Conservation (phyloP, 2,113 vertebrate species). For the Syngnathus floridae region DNA sequence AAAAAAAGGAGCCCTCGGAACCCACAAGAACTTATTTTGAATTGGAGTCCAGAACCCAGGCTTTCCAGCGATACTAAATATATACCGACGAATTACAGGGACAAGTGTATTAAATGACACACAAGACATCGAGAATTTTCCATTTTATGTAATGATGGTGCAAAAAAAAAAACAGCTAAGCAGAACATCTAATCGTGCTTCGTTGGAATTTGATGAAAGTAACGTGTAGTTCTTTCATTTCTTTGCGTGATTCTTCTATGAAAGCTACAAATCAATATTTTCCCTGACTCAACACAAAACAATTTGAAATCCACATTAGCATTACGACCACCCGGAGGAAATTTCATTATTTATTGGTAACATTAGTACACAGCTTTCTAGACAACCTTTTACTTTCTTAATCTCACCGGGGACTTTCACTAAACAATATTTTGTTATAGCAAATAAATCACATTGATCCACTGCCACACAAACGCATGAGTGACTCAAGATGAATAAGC, state of each 20-base stretch:
- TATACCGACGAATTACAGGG: conserved; percentile 42
- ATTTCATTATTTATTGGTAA: background rate
- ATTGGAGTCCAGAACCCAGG: conserved; percentile 34
- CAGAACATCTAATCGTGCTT: background rate
- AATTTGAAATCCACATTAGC: background rate
- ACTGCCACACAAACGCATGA: background rate
- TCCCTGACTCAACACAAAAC: background rate
- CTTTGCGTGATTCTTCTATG: background rate
- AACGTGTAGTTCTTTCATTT: background rate
- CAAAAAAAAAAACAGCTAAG: background rate
- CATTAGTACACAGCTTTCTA: background rate
- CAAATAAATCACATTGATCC: background rate
- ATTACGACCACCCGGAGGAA: background rate
- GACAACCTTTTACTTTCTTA: background rate
- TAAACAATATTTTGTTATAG: too few relatives aligned
- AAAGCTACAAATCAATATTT: background rate
- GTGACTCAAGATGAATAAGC: background rate
- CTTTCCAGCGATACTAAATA: conserved; percentile 43
- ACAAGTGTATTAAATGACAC: conserved; percentile 30
- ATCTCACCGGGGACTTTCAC: background rate
- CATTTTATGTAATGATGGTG: conserved; percentile 29
- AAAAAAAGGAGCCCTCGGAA: conserved; percentile 30
- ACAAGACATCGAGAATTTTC: conserved; percentile 31
- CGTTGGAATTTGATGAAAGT: too few relatives aligned
- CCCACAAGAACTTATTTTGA: conserved; percentile 37